A percentile compares a stretch with the other conserved stretches of the same genome.
Conservation (phyloP, 2,797 vertebrate species). For the Taenioides sp. region DNA sequence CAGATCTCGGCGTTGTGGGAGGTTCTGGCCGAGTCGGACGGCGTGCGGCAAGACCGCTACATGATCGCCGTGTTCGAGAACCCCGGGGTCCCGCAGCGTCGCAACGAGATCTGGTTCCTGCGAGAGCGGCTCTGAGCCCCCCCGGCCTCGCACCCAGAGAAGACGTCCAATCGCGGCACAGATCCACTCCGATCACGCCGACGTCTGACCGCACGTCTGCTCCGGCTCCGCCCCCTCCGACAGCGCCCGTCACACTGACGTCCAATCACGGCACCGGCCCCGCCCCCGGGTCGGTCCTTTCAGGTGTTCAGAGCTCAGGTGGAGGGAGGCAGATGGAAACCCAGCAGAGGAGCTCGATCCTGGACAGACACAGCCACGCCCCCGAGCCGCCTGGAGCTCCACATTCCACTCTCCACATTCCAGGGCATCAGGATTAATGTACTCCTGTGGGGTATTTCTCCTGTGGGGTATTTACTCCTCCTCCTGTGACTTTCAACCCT, state of each 20-base stretch:
- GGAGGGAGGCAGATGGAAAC: not conserved
- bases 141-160: not conserved
- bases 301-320: not conserved
- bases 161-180: too few relatives aligned
- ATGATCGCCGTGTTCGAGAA: constrained; percentile 84
- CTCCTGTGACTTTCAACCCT: too few relatives aligned
- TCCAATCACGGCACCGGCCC: not conserved
- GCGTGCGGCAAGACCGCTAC: constrained; percentile 66
- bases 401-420: not conserved
- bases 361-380: not conserved
- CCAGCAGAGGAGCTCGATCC: not conserved
- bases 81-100: constrained; percentile 72
- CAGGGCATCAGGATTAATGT: too few relatives aligned
- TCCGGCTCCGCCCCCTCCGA: not conserved
- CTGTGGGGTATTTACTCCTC: too few relatives aligned
- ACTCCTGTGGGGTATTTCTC: too few relatives aligned
- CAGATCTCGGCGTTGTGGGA: constrained; percentile 81
- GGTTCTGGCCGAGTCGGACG: constrained; percentile 65
- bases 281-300: not conserved
- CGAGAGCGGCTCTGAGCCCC: constrained; percentile 42
- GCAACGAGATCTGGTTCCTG: constrained; percentile 89
- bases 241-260: too few relatives aligned
- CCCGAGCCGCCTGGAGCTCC: not conserved
- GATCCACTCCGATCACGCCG: too few relatives aligned
- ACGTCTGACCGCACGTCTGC: not conserved